Base-by-base conservation (phyloP, 2,113 vertebrate species). In the Tachysurus fulvidraco region DNA sequence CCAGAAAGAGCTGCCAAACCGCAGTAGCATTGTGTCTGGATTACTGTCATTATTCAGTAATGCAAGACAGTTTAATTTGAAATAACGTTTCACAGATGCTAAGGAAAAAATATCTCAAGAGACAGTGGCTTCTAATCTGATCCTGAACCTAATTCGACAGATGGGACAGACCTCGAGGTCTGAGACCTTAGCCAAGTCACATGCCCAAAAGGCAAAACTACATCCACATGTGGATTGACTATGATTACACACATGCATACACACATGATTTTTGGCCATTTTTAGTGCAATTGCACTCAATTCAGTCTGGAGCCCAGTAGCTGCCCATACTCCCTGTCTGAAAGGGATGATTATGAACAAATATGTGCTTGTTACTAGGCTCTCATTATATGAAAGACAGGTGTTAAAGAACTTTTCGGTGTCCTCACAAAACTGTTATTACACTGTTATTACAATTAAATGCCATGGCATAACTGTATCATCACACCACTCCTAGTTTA, bases 81-180 rank as follows among this genome's bases (percentile, higher is more conserved):
- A 79, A 87, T 92, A 94, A 94, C 91, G 85, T 90, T 85, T 85
- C 19, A 52, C 93, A 94, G 93, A 93, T 95, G 93, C 89, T 76
- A 55, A 62, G 3, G 12, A 21, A 76, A 28, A 78, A 41, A 41
- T 44, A 36, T 16, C 19, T 74, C 19, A 41, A 21, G 62, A 64
- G 52, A 57, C 78, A 60, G 30, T 69, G 81, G 74, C 76, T 85
- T 30, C 83, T 83, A 71, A 82, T 89, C 84, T 87, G 44, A 46
- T 54, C 83, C 65, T 83, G 82, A 89, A 88, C 59, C 88, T 89
- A 92, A 85, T 89, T 88, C 90, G 89, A 87, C 77, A 86, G 83
- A 83, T 90, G 86, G 91, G 89, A 85, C 84, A 88, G 87, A 87
- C 71, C 60, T 88, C 82, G 87, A 84, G 55, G 67, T 83, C 87